Evolutionary conservation across 2,888 invertebrate species (phyloP).

Genomic region (Mimachlamys varia): DNA sequence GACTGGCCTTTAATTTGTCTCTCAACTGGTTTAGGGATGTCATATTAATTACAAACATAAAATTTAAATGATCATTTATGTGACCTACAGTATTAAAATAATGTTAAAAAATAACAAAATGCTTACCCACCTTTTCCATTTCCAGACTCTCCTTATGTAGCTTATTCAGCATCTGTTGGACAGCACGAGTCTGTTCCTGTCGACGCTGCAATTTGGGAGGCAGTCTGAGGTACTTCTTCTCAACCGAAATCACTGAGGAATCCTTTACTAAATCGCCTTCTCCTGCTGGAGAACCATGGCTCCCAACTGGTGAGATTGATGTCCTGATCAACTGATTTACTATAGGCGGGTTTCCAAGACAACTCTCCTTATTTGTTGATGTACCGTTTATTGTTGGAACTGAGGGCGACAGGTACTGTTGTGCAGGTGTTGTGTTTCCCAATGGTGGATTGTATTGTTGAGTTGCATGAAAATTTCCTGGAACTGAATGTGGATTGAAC

Average conservation of each 20-base stretch:
- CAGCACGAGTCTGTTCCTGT: conserved; percentile 47
- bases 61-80: too few species aligned
- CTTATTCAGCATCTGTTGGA: conserved; percentile 44
- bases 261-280: neutral
- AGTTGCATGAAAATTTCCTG: neutral
- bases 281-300: neutral
- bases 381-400: neutral
- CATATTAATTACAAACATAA: too few species aligned
- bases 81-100: too few species aligned
- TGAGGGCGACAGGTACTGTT: neutral
- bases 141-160: conserved; percentile 34
- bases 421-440: neutral
- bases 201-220: conserved; percentile 42
- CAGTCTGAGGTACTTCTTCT: neutral
- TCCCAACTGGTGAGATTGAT: neutral
- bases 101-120: too few species aligned
- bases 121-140: conserved; percentile 22
- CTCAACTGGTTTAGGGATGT: too few species aligned
- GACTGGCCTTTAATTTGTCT: too few species aligned
- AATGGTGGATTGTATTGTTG: neutral
- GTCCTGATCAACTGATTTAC: neutral
- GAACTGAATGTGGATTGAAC: neutral
- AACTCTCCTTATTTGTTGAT: neutral
- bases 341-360: neutral
- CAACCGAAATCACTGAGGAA: neutral